phyloP scores from a whole-genome alignment of 2,888 invertebrate genomes.

The Diarsia rubi region DNA sequence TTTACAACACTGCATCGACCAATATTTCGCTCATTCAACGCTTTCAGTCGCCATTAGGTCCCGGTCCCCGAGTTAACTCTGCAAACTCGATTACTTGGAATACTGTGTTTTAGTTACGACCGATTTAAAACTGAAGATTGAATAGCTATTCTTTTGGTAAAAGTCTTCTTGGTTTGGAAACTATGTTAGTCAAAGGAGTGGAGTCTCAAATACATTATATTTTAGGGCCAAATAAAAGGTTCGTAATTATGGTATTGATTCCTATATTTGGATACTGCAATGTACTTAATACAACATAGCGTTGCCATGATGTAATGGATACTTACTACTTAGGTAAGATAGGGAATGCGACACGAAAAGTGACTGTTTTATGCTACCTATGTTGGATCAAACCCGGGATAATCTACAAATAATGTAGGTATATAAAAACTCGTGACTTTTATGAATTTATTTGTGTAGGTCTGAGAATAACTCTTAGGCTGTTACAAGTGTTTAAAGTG shows the following conservation, averaged over 20 bases:
- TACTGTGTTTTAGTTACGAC: conserved; percentile 6
- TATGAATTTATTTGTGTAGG: no score
- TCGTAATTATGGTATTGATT: background rate
- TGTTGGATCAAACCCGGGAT: no score
- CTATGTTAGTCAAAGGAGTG: background rate
- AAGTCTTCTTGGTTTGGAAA: background rate
- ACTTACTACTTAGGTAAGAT: no score
- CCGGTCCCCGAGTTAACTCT: conserved; percentile 8
- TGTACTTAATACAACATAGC: no score
- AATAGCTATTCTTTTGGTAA: background rate
- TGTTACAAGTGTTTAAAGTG: no score
- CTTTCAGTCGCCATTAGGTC: conserved; percentile 23
- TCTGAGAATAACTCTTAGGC: no score
- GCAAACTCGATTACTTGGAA: conserved; percentile 17
- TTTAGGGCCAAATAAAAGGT: background rate
- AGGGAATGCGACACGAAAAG: no score
- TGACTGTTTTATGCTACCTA: no score
- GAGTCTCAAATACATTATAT: background rate
- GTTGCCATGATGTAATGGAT: no score
- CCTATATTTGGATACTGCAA: no score
- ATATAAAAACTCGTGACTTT: no score
- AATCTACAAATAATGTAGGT: no score
- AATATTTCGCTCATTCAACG: conserved; percentile 6
- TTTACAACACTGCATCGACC: conserved; percentile 25
- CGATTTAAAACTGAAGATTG: conserved; percentile 1